Conservation (phyloP, 1,140 invertebrate genomes). For the Drosophila pruinosa region DNA sequence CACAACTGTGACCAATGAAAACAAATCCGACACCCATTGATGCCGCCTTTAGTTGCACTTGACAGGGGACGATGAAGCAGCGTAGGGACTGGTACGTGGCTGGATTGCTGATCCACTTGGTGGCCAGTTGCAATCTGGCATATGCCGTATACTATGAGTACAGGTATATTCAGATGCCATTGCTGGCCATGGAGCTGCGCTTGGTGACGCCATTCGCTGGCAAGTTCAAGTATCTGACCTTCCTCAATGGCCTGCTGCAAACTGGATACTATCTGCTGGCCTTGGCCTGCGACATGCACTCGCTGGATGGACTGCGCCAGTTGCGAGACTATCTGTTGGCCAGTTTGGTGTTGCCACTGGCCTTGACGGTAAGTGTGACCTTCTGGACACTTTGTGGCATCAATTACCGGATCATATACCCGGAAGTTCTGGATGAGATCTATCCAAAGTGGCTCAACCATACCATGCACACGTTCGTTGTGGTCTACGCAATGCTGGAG, state of each 20-base stretch:
- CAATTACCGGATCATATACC: constrained; percentile 91
- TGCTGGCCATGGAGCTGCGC: constrained; percentile 84
- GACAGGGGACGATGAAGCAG: neutral
- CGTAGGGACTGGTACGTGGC: neutral
- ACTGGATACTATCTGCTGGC: constrained; percentile 88
- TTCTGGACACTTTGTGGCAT: constrained; percentile 93
- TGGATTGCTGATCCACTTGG: constrained; percentile 84
- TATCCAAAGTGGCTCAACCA: constrained; percentile 94
- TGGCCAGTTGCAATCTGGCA: constrained; percentile 86
- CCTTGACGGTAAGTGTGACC: constrained; percentile 91
- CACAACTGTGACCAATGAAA: neutral
- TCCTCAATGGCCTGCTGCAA: constrained; percentile 90
- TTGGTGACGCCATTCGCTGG: constrained; percentile 84
- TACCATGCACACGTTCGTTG: constrained; percentile 90
- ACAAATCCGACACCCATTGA: too few relatives aligned
- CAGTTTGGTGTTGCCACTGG: constrained; percentile 88
- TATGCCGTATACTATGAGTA: constrained; percentile 90
- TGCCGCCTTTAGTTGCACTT: neutral
- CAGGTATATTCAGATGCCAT: constrained; percentile 85
- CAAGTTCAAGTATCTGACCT: constrained; percentile 93
- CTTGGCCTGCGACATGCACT: constrained; percentile 87
- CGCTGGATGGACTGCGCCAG: constrained; percentile 86
- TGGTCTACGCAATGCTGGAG: constrained; percentile 88
- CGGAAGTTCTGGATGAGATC: constrained; percentile 88
- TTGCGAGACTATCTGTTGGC: constrained; percentile 88